Evolutionary conservation across 2,888 invertebrate genomes (phyloP).

Genomic region (Drosophila mimica): DNA sequence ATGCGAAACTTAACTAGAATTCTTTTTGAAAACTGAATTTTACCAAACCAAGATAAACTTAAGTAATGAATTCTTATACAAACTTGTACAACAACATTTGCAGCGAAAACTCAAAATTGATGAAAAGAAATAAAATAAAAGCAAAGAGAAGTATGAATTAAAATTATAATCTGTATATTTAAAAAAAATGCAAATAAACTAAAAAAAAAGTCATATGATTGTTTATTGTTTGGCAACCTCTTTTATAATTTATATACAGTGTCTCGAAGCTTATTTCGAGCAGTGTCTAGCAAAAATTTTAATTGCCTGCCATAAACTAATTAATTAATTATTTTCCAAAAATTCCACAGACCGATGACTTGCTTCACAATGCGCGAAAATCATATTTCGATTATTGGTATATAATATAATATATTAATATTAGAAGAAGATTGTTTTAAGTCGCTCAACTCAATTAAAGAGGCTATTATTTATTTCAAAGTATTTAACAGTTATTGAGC

Average conservation of each 20-base stretch:
- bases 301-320: too few relatives aligned
- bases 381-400: too few relatives aligned
- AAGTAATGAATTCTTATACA: slow-evolving; percentile 57
- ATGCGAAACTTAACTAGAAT: slow-evolving; percentile 32
- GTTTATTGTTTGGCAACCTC: background rate
- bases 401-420: too few relatives aligned
- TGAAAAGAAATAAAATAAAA: slow-evolving; percentile 10
- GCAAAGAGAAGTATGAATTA: slow-evolving; percentile 4
- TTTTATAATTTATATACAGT: background rate
- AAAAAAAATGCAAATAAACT: slow-evolving; percentile 54
- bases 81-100: slow-evolving; percentile 42
- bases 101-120: slow-evolving; percentile 27
- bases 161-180: slow-evolving; percentile 63
- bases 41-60: slow-evolving; percentile 69
- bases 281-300: too few relatives aligned
- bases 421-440: background rate
- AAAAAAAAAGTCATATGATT: slow-evolving; percentile 36
- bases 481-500: background rate
- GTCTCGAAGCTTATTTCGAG: too few relatives aligned
- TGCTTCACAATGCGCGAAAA: too few relatives aligned
- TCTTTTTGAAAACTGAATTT: slow-evolving; percentile 72
- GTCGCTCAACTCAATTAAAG: background rate
- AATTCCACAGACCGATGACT: too few relatives aligned
- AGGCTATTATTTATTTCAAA: background rate
- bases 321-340: too few relatives aligned